Evolutionary conservation across 2,113 vertebrate species (phyloP).

Genomic region (Osmerus eperlanus): DNA sequence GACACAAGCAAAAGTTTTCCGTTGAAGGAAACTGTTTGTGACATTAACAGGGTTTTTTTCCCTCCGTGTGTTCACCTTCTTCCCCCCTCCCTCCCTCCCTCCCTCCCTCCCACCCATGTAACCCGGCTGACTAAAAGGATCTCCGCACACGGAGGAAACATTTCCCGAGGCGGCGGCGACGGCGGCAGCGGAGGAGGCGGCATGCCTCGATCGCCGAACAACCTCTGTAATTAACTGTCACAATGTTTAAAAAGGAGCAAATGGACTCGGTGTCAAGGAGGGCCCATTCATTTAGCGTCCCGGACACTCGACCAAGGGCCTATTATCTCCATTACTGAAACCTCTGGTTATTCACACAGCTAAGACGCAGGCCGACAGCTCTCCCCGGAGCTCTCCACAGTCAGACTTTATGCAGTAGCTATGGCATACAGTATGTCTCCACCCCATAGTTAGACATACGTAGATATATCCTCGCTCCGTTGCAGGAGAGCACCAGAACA

Average conservation of each 20-base stretch:
- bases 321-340: constrained; percentile 64
- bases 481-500: no score
- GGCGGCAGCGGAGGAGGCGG: no score
- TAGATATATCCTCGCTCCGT: no score
- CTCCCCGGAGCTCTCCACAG: not conserved
- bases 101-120: no score
- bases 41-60: no score
- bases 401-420: constrained; percentile 8
- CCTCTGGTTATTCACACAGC: constrained; percentile 40
- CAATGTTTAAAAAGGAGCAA: constrained; percentile 70
- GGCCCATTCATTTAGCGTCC: constrained; percentile 66
- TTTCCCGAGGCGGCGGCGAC: constrained; percentile 25
- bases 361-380: not conserved
- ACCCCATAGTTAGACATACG: no score
- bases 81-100: no score
- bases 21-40: no score
- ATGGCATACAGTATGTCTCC: no score
- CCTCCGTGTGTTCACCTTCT: no score
- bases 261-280: constrained; percentile 68
- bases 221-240: constrained; percentile 73
- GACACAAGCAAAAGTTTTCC: no score
- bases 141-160: constrained; percentile 41
- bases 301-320: constrained; percentile 50
- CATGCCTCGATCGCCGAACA: constrained; percentile 34
- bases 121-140: no score